Evolutionary conservation across 1,140 invertebrate genomes (phyloP).

Genomic region (Drosophila sproati): DNA sequence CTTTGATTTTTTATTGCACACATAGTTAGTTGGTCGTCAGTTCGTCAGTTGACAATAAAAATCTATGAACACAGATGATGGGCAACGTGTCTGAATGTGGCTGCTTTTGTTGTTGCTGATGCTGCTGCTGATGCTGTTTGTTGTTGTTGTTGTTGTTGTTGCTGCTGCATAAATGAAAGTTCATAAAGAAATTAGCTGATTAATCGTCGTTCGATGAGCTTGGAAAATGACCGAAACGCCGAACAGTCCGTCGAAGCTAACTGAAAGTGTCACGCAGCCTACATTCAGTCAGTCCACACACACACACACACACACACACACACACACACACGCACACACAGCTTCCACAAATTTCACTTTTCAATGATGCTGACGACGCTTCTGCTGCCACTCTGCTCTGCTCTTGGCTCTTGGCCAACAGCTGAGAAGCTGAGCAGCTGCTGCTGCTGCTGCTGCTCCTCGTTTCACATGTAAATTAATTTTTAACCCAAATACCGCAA

Average conservation of each 20-base stretch:
- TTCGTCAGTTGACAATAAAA: slow-evolving; percentile 51
- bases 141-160: slow-evolving; percentile 26
- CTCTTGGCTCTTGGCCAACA: slow-evolving; percentile 22
- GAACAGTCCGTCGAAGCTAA: slow-evolving; percentile 46
- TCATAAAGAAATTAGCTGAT: slow-evolving; percentile 83
- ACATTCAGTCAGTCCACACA: slow-evolving; percentile 57
- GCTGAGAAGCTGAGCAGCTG: slow-evolving; percentile 37
- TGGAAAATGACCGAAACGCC: slow-evolving; percentile 74
- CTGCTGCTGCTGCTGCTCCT: neutral
- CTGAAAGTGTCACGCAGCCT: slow-evolving; percentile 82
- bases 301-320: neutral
- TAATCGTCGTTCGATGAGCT: slow-evolving; percentile 82
- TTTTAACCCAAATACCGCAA: slow-evolving; percentile 84
- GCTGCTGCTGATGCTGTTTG: slow-evolving; percentile 9
- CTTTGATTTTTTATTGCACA: slow-evolving; percentile 66
- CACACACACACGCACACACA: slow-evolving; percentile 4
- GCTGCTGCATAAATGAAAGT: slow-evolving; percentile 79
- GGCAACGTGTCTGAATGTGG: slow-evolving; percentile 74
- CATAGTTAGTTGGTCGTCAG: slow-evolving; percentile 36
- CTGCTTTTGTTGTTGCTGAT: slow-evolving; percentile 38
- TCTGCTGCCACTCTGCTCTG: neutral
- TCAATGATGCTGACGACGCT: slow-evolving; percentile 69
- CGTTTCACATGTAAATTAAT: slow-evolving; percentile 83
- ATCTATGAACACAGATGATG: slow-evolving; percentile 42
- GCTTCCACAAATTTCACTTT: slow-evolving; percentile 76